Evolutionary conservation across 2,797 vertebrate genomes (phyloP).

Genomic region (Amazona finschi): DNA sequence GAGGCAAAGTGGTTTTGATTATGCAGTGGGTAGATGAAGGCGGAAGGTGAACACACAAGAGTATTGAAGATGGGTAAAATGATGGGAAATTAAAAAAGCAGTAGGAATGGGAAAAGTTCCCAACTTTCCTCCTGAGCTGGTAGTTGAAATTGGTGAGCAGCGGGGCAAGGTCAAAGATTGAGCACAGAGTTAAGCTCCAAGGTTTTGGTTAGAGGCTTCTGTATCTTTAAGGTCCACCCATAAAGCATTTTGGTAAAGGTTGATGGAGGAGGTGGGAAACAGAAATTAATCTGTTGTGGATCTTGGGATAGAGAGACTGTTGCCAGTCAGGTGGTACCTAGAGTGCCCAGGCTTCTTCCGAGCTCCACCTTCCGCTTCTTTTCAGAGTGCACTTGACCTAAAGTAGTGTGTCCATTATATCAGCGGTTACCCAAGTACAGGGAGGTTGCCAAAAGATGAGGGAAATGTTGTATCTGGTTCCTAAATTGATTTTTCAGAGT

Average conservation of each 20-base stretch:
- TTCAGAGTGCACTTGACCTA: background rate
- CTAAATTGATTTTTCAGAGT: fast-evolving
- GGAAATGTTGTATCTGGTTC: background rate
- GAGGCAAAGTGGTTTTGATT: background rate
- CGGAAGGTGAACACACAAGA: background rate
- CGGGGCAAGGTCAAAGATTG: background rate
- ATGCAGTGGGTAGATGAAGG: background rate
- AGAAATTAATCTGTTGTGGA: background rate
- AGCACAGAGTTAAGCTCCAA: background rate
- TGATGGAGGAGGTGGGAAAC: background rate
- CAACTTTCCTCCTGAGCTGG: background rate
- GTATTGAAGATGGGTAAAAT: background rate
- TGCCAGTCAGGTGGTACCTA: background rate
- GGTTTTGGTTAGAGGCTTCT: background rate
- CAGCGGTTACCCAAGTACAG: background rate
- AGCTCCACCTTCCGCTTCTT: background rate
- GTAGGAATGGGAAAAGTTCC: background rate
- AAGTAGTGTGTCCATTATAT: fast-evolving
- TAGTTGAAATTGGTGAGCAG: background rate
- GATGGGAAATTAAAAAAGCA: background rate
- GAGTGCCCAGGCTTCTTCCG: background rate
- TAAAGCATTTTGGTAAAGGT: background rate
- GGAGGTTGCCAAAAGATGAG: background rate
- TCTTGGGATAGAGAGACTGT: background rate
- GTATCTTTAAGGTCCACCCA: background rate